Percentiles rank a stretch among this genome's conserved stretches.
Conservation (phyloP, 2,888 invertebrate genomes). For the Scrobipalpa atriplicella region DNA sequence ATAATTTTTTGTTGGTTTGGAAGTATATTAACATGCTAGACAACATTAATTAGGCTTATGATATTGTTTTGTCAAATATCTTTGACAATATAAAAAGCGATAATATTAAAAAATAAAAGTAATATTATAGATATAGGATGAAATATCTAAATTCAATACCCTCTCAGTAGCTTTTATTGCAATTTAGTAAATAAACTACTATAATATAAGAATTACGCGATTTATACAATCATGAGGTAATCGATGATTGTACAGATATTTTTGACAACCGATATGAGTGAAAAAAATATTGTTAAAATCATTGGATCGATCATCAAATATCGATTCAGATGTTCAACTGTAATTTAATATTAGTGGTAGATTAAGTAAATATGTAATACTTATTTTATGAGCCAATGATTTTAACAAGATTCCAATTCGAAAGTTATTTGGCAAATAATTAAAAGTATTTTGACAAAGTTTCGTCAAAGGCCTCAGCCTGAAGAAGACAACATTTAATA, state of each 20-base stretch:
- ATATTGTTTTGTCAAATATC: no score
- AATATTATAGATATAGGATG: no score
- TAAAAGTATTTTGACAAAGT: slow-evolving; percentile 27
- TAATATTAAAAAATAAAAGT: no score
- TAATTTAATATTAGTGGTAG: background rate
- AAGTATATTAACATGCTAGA: no score
- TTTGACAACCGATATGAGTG: slow-evolving; percentile 13
- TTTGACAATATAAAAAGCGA: no score
- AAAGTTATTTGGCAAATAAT: slow-evolving; percentile 18
- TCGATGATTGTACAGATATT: background rate
- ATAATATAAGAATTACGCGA: slow-evolving; percentile 23
- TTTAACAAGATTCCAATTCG: background rate
- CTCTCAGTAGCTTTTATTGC: slow-evolving; percentile 8
- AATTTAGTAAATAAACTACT: slow-evolving; percentile 5
- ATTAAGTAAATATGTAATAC: background rate
- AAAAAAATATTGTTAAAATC: background rate
- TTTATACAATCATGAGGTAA: slow-evolving; percentile 24
- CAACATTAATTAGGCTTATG: no score
- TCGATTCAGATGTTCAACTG: background rate
- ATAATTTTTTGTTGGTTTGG: no score
- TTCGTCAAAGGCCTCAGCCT: slow-evolving; percentile 41
- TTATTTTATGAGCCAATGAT: background rate
- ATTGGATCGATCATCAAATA: background rate
- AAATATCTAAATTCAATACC: background rate
- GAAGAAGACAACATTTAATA: slow-evolving; percentile 78